phyloP scores from a whole-genome alignment of 1,140 invertebrate genomes.

The Cheumatopsyche charites region DNA sequence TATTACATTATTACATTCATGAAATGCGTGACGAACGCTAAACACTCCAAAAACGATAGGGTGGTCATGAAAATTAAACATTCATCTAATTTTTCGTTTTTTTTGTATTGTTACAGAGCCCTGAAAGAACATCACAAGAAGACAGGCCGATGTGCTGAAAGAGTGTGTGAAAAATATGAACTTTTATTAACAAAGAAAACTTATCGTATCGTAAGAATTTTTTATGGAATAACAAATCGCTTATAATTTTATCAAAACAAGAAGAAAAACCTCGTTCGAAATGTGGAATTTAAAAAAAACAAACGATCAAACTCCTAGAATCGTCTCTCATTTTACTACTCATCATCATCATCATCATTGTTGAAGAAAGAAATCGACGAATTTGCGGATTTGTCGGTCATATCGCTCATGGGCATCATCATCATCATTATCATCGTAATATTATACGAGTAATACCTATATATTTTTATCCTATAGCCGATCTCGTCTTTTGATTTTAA shows the following conservation, averaged over 20 bases:
- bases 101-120: constrained; percentile 60
- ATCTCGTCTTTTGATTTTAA: constrained; percentile 48
- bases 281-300: constrained; percentile 1
- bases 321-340: neutral
- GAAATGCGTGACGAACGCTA: no score
- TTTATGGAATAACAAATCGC: neutral
- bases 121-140: constrained; percentile 59
- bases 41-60: no score
- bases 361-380: neutral
- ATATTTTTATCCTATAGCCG: constrained; percentile 48
- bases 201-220: no score
- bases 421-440: constrained; percentile 11
- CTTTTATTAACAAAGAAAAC: no score
- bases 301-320: neutral
- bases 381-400: neutral
- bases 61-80: no score
- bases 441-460: constrained; percentile 16
- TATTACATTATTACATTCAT: no score
- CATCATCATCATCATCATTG: neutral
- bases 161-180: constrained; percentile 9
- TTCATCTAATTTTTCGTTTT: constrained; percentile 38
- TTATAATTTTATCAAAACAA: neutral
- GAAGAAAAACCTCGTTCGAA: constrained; percentile 4
- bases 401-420: neutral
- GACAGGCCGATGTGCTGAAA: constrained; percentile 58